Evolutionary conservation across 2,888 invertebrate genomes (phyloP), one percentile per base, ranked within the genome.

Genomic region (Oscheius sp.): DNA sequence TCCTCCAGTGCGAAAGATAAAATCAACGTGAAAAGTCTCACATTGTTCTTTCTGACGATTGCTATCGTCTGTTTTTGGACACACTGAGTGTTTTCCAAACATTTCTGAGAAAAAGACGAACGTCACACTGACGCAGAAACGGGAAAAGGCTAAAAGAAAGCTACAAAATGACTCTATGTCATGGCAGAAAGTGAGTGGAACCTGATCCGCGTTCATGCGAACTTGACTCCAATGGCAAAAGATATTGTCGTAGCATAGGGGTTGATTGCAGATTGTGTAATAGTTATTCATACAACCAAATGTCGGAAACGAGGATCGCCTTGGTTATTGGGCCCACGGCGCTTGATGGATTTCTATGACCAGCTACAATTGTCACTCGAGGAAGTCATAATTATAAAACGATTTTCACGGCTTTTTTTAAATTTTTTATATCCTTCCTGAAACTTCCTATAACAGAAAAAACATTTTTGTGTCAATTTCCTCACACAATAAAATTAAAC

Each of bases 121-220:
- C n/a, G n/a, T n/a, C 20, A 5, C 4, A 24, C 47, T 22, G 20
- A 4, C 22, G 12, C 4, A 47, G 47, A 20, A 47, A 47, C 47
- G 47, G 51, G 33, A 17, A 36, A 54, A 32, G 12, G 22, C 32
- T n/a, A 33, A 33, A 54, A 54, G 33, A 4, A 32, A 32, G 33
- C 54, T 54, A 54, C 54, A 54, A 54, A 36, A 54, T 54, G 17
- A 47, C 47, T 47, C 36, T 47, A 24, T 47, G 54, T 51, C 51
- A 51, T 26, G 51, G n/a, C 54, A 33, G 54, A 54, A 54, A 54
- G 54, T 36, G 54, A 54, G 33, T 54, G 54, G 54, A 54, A 54
- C 54, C 54, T 54, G 54, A 54, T 54, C 54, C 54, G 47, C 9
- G 36, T 32, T 20, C 20, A n/a, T 2, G 54, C 54, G 54, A 54